Percentiles rank a stretch among this genome's conserved stretches.
Evolutionary conservation across 2,797 vertebrate genomes (phyloP).

Genomic region (Rhinoraja longicauda): DNA sequence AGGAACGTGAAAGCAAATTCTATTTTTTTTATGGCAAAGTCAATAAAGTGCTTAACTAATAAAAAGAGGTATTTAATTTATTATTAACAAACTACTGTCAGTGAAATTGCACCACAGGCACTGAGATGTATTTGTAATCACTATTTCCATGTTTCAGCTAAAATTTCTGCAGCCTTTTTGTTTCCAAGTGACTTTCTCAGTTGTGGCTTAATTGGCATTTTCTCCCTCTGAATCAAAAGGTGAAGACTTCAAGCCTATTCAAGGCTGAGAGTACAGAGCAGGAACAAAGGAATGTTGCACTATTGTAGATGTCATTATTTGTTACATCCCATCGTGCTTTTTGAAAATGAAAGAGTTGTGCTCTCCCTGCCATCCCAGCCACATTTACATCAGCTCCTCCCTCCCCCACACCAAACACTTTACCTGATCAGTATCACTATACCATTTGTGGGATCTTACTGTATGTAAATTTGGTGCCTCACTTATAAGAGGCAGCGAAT

Average conservation of each 20-base stretch:
- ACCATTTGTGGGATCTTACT: not conserved
- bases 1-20: not conserved
- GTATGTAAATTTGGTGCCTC: not conserved
- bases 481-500: not conserved
- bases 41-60: not conserved
- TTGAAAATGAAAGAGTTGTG: not conserved
- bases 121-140: not conserved
- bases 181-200: not conserved
- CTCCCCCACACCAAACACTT: not conserved
- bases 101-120: not conserved
- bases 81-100: not conserved
- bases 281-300: not conserved
- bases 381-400: not conserved
- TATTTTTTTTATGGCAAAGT: not conserved
- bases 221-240: not conserved
- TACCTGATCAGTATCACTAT: not conserved
- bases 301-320: not conserved
- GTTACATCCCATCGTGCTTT: not conserved
- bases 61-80: slow-evolving; percentile 8
- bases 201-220: not conserved
- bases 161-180: not conserved
- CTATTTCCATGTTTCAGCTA: not conserved
- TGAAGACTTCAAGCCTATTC: not conserved
- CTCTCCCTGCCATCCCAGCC: not conserved
- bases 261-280: too few relatives aligned